phyloP scores from a whole-genome alignment of 2,113 vertebrate genomes.

The Phocoena sinus region DNA sequence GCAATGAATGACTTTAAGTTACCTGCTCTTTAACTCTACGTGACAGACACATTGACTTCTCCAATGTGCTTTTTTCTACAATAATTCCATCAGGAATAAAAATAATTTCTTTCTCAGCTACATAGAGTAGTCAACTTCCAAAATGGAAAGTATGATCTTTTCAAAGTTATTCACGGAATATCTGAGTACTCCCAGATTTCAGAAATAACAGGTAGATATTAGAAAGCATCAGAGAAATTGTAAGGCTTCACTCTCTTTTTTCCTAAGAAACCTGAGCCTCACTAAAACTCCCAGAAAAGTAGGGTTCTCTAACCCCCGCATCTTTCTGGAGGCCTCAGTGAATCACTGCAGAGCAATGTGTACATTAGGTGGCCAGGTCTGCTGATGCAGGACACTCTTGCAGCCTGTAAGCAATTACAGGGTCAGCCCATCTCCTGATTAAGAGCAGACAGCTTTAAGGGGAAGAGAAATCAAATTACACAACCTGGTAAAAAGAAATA shows the following conservation, averaged over 20 bases:
- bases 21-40: not conserved
- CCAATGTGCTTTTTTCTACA: not conserved
- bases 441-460: not conserved
- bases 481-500: not conserved
- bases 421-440: conserved; percentile 10
- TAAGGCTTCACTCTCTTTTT: not conserved
- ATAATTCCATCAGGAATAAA: not conserved
- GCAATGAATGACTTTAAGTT: not conserved
- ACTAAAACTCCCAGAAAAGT: conserved; percentile 12
- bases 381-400: not conserved
- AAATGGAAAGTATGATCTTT: not conserved
- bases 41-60: not conserved
- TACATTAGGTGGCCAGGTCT: not conserved
- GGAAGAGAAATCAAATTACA: conserved; percentile 14
- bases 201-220: not conserved
- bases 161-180: not conserved
- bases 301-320: not conserved
- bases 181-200: not conserved
- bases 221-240: not conserved
- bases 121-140: not conserved
- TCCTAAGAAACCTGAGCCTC: conserved; percentile 28
- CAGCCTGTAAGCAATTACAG: not conserved
- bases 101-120: not conserved
- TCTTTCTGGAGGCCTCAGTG: not conserved
- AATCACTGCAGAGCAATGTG: not conserved